Evolutionary conservation across 1,140 invertebrate species (phyloP), one percentile per base, ranked within the genome.

Genomic region (Anadara kagoshimensis): DNA sequence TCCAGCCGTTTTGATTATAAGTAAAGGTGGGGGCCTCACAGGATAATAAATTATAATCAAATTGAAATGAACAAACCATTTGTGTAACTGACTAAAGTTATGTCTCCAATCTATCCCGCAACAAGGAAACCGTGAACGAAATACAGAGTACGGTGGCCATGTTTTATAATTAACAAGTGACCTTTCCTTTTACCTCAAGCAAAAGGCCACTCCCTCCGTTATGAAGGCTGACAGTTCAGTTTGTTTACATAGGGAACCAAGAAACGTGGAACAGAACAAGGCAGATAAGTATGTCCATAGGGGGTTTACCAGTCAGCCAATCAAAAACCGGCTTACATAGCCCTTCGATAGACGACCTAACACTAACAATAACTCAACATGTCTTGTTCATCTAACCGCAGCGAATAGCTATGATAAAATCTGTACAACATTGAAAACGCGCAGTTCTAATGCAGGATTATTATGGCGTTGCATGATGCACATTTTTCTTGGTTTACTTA

Each of bases 281-380:
- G 65, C 65, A 71, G 69, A 76, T 76, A 76, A 63, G 69, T 76
- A 71, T 76, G 74, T 76, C 74, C 74, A 76, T 64, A 66, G 74
- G 74, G 74, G 63, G 44, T 76, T 72, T 44, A 64, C 29, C 24
- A 36, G 59, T 63, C 54, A 68, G 44, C 74, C 74, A 76, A 76
- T 76, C 54, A 76, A 68, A 76, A 45, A 24, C 57, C 22, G 36
- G 69, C 61, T 72, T 63, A 61, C 69, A 63, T 58, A 59, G 69
- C 59, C 64, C 51, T 36, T 61, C 26, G 64, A 72, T 66, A 76
- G 74, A 76, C 74, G 72, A 72, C 69, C 69, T 45, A 65, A 63
- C 65, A 72, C 74, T 65, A 76, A 76, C 74, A 76, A 76, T 76
- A 72, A 63, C 59, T 76, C 74, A 72, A 76, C 72, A 69, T 76